phyloP scores from a whole-genome alignment of 1,140 invertebrate genomes.

The Pseudomyrmex cubaensis region DNA sequence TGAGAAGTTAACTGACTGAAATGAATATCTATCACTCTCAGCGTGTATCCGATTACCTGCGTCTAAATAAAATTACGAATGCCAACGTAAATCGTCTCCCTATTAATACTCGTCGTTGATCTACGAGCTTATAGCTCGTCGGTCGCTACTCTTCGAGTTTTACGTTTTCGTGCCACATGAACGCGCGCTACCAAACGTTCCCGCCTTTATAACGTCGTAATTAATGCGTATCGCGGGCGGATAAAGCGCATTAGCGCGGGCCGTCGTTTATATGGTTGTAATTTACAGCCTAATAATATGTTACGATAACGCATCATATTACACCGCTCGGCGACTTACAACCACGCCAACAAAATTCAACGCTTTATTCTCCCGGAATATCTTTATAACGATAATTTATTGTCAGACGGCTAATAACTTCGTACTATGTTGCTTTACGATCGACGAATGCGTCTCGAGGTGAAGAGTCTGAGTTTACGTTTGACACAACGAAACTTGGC shows the following conservation, averaged over 20 bases:
- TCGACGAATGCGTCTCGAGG: not conserved
- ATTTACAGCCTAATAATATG: constrained; percentile 17
- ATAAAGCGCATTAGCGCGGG: constrained; percentile 16
- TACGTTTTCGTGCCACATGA: not conserved
- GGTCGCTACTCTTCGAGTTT: constrained; percentile 1
- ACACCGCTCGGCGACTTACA: not conserved
- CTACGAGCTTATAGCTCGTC: constrained; percentile 6
- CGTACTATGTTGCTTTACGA: not conserved
- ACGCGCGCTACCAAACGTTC: not conserved
- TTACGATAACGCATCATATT: constrained; percentile 17
- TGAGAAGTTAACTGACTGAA: constrained; percentile 63
- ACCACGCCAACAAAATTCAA: constrained; percentile 13
- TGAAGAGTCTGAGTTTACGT: too few species aligned
- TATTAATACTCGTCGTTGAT: constrained; percentile 43
- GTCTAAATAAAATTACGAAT: constrained; percentile 56
- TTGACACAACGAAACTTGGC: not conserved
- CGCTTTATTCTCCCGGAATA: not conserved
- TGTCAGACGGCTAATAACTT: not conserved
- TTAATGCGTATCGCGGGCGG: constrained; percentile 7
- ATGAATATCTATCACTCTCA: constrained; percentile 73
- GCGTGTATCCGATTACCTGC: constrained; percentile 67
- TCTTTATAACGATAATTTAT: constrained; percentile 33
- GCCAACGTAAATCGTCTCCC: constrained; percentile 46
- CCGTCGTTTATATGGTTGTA: constrained; percentile 18
- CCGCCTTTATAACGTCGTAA: constrained; percentile 17